Evolutionary conservation across 2,888 invertebrate species (phyloP).

Genomic region (Uropetala carovei): DNA sequence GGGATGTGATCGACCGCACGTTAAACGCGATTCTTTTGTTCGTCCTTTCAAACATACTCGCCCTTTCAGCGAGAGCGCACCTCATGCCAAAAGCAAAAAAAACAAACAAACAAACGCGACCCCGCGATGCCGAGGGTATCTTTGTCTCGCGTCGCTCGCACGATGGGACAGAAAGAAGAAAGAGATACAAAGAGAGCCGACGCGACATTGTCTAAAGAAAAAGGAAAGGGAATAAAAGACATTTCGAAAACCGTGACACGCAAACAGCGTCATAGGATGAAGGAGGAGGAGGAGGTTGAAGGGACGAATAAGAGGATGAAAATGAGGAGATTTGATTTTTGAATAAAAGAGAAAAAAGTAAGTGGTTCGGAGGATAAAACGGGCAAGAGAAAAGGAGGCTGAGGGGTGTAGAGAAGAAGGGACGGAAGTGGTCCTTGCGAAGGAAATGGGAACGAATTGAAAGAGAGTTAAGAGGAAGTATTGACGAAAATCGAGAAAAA

Average conservation of each 20-base stretch:
- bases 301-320: background rate
- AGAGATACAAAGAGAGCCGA: no score
- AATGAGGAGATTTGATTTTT: background rate
- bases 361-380: background rate
- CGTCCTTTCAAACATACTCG: no score
- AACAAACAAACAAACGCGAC: background rate
- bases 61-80: no score
- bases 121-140: background rate
- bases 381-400: background rate
- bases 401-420: background rate
- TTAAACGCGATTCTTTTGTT: no score
- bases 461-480: background rate
- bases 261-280: slow-evolving; percentile 14
- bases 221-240: background rate
- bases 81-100: background rate
- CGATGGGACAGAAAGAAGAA: background rate
- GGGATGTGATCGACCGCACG: no score
- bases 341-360: background rate
- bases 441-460: background rate
- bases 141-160: background rate
- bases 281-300: background rate
- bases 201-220: background rate
- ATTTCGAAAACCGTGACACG: background rate
- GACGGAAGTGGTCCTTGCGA: background rate
- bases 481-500: background rate